phyloP scores from a whole-genome alignment of 64 coral and sea anemone genomes.

The Pachyseris speciosa region DNA sequence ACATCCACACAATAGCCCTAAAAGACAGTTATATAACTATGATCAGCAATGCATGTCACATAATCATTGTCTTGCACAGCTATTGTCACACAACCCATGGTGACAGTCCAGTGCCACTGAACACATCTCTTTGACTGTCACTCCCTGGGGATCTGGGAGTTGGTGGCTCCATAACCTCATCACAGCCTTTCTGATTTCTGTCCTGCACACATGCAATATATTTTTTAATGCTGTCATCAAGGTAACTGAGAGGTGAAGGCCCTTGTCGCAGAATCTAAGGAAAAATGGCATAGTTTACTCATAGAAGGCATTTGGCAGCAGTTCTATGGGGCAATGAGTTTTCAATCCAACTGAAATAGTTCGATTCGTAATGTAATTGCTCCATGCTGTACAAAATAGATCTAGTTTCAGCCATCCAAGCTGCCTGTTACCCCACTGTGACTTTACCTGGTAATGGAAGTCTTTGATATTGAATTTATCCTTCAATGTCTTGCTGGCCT shows the following conservation, averaged over 20 bases:
- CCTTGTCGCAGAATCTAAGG: conserved; percentile 57
- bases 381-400: too few relatives aligned
- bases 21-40: too few relatives aligned
- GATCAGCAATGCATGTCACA: too few relatives aligned
- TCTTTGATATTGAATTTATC: conserved; percentile 40
- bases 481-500: neutral
- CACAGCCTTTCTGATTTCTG: neutral
- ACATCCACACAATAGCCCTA: too few relatives aligned
- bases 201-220: conserved; percentile 35
- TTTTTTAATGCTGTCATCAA: conserved; percentile 1
- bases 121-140: neutral
- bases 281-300: neutral
- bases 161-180: conserved; percentile 28
- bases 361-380: too few relatives aligned
- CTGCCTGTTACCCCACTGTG: neutral
- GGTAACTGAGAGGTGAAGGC: conserved; percentile 40
- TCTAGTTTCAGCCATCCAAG: too few relatives aligned
- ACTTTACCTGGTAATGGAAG: conserved; percentile 66
- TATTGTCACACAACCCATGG: conserved; percentile 29
- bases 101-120: neutral
- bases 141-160: neutral
- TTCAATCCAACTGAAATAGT: too few relatives aligned
- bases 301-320: neutral
- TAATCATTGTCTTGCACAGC: too few relatives aligned
- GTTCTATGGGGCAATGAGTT: too few relatives aligned